Base-by-base conservation (phyloP, 2,113 vertebrate species). In the Passerina amoena region DNA sequence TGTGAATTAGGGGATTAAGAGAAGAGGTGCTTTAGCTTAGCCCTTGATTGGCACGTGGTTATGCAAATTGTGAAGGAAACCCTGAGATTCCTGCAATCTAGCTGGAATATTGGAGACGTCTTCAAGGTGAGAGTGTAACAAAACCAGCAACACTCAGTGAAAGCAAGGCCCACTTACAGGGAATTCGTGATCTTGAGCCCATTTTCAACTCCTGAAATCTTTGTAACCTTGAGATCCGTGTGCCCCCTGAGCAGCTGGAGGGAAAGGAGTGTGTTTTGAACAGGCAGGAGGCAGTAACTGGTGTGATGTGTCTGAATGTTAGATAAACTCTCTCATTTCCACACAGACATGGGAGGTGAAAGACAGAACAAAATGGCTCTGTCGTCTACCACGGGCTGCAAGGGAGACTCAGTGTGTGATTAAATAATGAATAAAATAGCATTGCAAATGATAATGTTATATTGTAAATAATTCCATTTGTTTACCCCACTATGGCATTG, bases 391-490 rank as follows among this genome's bases (percentile, higher is more conserved):
- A 82, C 1, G 20, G 65, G 60, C 82, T 87, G n/a, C 68, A 38
- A 53, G 48, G 56, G 69, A 88, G 75, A 47, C 87, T 44, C 80
- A 65, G 71, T 66, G 50, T 83, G 92, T 17, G 88, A 97, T 93
- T 96, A 93, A 93, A 95, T 86, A 92, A 96, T 97, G 92, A 93
- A 96, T 95, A 92, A 94, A 92, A 96, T 88, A 96, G 80, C 42
- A 82, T 95, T 1, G 11, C 95, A 94, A 90, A 86, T 61, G 57
- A 90, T 93, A 92, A 94, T 76, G 71, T 87, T 92, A 50, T 64
- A 94, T 33, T 91, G 88, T 95, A 96, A 97, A 97, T 95, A 94
- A 97, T 96, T 97, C 95, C 75, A 95, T 91, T 95, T 97, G 91
- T 94, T 94, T 96, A 92, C 80, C 78, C 61, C 61, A 7, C 61